phyloP scores from a whole-genome alignment of 2,113 vertebrate species.

The Acanthochromis polyacanthus region DNA sequence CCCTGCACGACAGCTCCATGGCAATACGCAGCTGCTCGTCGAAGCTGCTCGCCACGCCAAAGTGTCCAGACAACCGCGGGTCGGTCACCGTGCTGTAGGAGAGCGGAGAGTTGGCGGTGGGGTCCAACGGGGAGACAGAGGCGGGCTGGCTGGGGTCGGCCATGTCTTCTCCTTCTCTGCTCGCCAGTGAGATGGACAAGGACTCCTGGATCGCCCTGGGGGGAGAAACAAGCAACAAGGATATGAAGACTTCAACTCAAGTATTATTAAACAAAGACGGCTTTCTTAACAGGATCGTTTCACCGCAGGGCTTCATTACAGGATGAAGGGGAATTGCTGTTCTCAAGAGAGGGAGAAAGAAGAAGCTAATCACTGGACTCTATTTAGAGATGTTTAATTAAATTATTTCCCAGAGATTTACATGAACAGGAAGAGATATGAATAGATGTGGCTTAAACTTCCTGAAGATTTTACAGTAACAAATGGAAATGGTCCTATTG shows the following conservation, averaged over 20 bases:
- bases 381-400: slow-evolving; percentile 67
- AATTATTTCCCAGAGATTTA: slow-evolving; percentile 36
- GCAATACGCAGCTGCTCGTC: slow-evolving; percentile 93
- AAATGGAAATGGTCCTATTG: neutral
- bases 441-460: neutral
- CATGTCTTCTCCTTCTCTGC: slow-evolving; percentile 71
- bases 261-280: slow-evolving; percentile 16
- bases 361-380: slow-evolving; percentile 61
- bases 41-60: slow-evolving; percentile 82
- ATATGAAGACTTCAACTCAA: neutral
- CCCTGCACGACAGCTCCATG: slow-evolving; percentile 91
- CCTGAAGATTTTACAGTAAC: slow-evolving; percentile 8
- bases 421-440: neutral
- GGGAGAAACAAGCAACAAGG: neutral
- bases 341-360: slow-evolving; percentile 56
- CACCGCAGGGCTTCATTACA: slow-evolving; percentile 36
- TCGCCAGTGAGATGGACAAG: slow-evolving; percentile 85
- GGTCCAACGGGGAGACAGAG: slow-evolving; percentile 70
- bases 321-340: slow-evolving; percentile 35
- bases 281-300: slow-evolving; percentile 6
- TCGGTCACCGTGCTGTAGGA: slow-evolving; percentile 76
- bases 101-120: slow-evolving; percentile 65
- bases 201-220: slow-evolving; percentile 93
- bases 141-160: slow-evolving; percentile 65
- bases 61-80: slow-evolving; percentile 65